Percentiles rank a stretch among this genome's conserved stretches.
phyloP scores from a whole-genome alignment of 2,113 vertebrate genomes.

The Sardina pilchardus region DNA sequence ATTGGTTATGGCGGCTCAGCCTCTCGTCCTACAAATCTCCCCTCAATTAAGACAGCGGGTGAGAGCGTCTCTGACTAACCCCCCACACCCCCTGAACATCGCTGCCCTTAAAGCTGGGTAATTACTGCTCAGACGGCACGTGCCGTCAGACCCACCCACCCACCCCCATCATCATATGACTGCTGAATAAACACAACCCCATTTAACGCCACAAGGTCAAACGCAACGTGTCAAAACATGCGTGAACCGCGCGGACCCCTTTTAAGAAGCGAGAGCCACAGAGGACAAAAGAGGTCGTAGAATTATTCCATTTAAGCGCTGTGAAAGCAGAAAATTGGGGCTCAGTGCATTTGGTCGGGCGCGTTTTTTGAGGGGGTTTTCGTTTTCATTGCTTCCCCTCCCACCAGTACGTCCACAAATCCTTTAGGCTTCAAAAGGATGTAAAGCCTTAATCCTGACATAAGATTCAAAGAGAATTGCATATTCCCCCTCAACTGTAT shows the following conservation, averaged over 20 bases:
- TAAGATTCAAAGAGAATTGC: constrained; percentile 52
- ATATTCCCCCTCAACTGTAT: constrained; percentile 28
- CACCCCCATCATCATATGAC: neutral
- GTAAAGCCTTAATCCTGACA: constrained; percentile 54
- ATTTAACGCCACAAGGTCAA: constrained; percentile 6
- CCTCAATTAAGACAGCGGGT: constrained; percentile 20
- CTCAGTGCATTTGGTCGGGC: neutral
- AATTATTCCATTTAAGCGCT: neutral
- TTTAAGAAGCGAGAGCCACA: neutral
- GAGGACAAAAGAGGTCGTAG: neutral
- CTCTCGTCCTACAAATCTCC: constrained; percentile 17
- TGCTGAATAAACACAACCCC: constrained; percentile 15
- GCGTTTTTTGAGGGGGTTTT: neutral
- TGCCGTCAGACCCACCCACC: neutral
- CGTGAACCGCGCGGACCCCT: neutral
- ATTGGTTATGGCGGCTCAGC: neutral
- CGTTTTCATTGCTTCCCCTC: neutral
- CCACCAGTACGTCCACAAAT: neutral
- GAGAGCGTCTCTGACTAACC: neutral
- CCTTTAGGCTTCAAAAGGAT: constrained; percentile 46
- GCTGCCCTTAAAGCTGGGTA: constrained; percentile 11
- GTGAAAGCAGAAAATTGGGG: neutral
- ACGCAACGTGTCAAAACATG: neutral
- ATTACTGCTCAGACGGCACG: constrained; percentile 26
- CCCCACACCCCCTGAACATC: neutral